phyloP scores from a whole-genome alignment of 2,113 vertebrate species.

The Platysteira castanea region DNA sequence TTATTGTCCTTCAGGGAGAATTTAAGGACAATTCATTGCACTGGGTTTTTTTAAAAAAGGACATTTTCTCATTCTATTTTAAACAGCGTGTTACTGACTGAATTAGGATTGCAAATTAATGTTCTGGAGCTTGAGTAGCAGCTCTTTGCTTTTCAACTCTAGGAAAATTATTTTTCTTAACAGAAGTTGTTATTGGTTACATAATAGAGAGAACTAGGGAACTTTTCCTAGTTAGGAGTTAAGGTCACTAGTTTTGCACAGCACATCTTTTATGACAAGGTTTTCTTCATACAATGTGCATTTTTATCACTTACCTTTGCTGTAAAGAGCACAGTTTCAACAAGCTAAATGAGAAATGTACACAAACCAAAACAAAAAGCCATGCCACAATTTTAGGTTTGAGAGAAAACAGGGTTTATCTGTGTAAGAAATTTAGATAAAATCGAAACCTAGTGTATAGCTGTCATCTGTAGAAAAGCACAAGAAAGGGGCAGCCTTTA shows the following conservation, averaged over 20 bases:
- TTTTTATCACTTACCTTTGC: not conserved
- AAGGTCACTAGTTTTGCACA: not conserved
- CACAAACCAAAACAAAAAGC: not conserved
- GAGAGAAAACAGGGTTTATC: not conserved
- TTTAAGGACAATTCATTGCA: conserved; percentile 7
- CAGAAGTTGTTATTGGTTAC: not conserved
- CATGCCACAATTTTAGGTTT: not conserved
- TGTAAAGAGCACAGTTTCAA: not conserved
- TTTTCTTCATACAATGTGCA: not conserved
- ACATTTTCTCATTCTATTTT: conserved; percentile 29
- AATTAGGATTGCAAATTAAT: conserved; percentile 11
- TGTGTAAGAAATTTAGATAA: not conserved
- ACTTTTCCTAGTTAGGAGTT: not conserved
- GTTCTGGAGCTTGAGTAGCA: conserved; percentile 12
- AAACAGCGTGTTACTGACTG: not conserved
- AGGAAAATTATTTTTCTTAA: conserved; percentile 8
- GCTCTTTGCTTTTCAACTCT: conserved; percentile 1
- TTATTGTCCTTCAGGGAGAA: conserved; percentile 1
- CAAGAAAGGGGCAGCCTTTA: not conserved
- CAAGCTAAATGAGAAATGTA: not conserved
- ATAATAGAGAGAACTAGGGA: not conserved
- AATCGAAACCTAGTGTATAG: not conserved
- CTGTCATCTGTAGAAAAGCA: not conserved
- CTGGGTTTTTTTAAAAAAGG: not conserved
- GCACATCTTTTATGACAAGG: not conserved